A percentile compares a stretch with the other conserved stretches of the same genome.
Conservation (phyloP, 2,888 invertebrate species). For the Agriopis aurantiaria region DNA sequence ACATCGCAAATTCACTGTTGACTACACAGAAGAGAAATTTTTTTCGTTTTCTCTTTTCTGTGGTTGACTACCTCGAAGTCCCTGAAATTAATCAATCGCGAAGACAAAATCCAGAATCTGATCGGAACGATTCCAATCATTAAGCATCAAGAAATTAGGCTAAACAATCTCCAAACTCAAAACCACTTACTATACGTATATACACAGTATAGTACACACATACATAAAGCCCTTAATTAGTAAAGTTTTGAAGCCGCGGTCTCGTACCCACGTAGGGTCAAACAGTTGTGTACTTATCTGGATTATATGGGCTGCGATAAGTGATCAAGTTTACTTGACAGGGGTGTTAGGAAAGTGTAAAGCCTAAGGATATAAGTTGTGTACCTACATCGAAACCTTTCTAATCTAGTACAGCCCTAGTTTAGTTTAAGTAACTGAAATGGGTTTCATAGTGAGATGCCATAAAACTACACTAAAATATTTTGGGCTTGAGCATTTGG, state of each 20-base stretch:
- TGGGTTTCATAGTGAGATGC: too few species aligned
- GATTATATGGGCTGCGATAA: slow-evolving; percentile 40
- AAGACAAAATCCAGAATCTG: background rate
- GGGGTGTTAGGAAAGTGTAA: slow-evolving; percentile 29
- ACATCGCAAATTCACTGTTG: too few species aligned
- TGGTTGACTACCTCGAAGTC: too few species aligned
- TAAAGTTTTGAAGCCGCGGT: slow-evolving; percentile 59
- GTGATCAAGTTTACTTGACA: slow-evolving; percentile 40
- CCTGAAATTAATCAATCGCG: background rate
- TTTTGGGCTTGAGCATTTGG: too few species aligned
- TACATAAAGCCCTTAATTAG: slow-evolving; percentile 56
- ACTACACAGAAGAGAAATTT: too few species aligned
- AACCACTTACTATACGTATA: slow-evolving; percentile 20
- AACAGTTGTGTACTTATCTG: slow-evolving; percentile 42
- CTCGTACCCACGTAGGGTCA: slow-evolving; percentile 36
- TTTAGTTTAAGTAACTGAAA: too few species aligned
- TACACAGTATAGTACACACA: slow-evolving; percentile 13
- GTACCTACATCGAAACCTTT: background rate
- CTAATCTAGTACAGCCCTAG: background rate
- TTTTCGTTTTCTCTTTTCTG: too few species aligned
- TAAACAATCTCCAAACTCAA: slow-evolving; percentile 17
- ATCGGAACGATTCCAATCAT: slow-evolving; percentile 9
- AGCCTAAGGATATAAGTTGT: slow-evolving; percentile 14
- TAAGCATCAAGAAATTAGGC: slow-evolving; percentile 6
- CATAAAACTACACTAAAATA: too few species aligned